Conservation (phyloP, 2,888 invertebrate genomes). For the Tetragonisca angustula region DNA sequence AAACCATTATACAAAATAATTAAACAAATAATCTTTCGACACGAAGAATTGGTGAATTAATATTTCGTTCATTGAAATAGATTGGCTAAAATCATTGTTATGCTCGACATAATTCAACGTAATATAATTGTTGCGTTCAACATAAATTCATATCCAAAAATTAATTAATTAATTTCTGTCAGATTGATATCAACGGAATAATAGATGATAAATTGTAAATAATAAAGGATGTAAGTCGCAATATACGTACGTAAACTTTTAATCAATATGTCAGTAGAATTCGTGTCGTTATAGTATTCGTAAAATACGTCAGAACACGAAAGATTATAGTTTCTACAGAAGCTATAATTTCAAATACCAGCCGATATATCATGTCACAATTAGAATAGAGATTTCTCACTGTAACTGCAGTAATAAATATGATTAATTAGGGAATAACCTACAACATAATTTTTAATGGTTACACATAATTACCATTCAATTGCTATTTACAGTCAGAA, state of each 20-base stretch:
- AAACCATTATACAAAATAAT: neutral
- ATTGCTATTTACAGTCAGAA: neutral
- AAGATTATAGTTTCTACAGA: neutral
- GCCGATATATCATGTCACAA: neutral
- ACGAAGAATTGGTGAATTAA: neutral
- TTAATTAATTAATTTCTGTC: neutral
- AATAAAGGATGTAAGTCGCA: too few species aligned
- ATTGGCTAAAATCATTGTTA: neutral
- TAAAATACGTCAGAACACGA: too few species aligned
- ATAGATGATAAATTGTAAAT: too few species aligned
- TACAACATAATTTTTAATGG: neutral
- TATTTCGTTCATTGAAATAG: neutral
- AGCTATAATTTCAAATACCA: neutral
- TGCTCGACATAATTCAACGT: too few species aligned
- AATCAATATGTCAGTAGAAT: neutral
- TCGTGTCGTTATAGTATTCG: too few species aligned
- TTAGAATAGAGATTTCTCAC: neutral
- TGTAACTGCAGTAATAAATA: neutral
- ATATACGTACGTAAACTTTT: neutral
- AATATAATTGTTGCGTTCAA: too few species aligned
- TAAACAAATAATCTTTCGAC: neutral
- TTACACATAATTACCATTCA: slow-evolving; percentile 3
- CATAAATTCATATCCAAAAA: neutral
- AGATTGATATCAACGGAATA: too few species aligned
- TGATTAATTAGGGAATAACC: slow-evolving; percentile 10